phyloP scores from a whole-genome alignment of 2,113 vertebrate species.

The Anoplopoma fimbria region DNA sequence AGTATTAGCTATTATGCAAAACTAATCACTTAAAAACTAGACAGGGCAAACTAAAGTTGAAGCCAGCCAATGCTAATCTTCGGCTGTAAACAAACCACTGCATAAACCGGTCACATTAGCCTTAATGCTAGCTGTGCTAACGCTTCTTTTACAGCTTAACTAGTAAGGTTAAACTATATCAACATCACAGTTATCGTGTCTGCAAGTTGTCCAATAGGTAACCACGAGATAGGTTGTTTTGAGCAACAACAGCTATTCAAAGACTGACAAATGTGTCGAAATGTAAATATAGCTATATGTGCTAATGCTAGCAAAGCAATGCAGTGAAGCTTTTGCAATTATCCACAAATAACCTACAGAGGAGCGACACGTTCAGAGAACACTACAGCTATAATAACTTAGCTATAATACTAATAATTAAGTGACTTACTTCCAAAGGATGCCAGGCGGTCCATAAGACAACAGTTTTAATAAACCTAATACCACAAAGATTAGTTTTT shows the following conservation, averaged over 20 bases:
- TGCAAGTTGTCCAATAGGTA: not conserved
- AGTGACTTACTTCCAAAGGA: constrained; percentile 95
- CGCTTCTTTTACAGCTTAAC: not conserved
- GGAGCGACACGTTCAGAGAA: fast-evolving
- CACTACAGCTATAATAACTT: not conserved
- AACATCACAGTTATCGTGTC: not conserved
- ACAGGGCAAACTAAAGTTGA: not conserved
- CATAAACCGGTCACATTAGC: not conserved
- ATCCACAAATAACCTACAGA: not conserved
- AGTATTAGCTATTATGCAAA: not conserved
- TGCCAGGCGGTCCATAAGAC: constrained; percentile 89
- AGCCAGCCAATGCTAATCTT: not conserved
- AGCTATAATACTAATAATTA: not conserved
- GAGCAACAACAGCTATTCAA: not conserved
- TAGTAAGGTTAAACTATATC: not conserved
- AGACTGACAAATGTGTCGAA: not conserved
- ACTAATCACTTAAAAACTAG: not conserved
- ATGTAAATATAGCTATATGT: not conserved
- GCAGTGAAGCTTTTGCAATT: not conserved
- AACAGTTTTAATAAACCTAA: constrained; percentile 10
- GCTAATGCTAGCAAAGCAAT: constrained; percentile 32
- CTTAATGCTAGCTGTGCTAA: not conserved
- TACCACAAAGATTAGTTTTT: not conserved
- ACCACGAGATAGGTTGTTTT: fast-evolving
- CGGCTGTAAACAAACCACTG: constrained; percentile 1